These are phyloP conservation scores for Antheraea pernyi DNA, from an alignment of 1,140 invertebrate genomes.

Conservation along the genomic window DNA sequence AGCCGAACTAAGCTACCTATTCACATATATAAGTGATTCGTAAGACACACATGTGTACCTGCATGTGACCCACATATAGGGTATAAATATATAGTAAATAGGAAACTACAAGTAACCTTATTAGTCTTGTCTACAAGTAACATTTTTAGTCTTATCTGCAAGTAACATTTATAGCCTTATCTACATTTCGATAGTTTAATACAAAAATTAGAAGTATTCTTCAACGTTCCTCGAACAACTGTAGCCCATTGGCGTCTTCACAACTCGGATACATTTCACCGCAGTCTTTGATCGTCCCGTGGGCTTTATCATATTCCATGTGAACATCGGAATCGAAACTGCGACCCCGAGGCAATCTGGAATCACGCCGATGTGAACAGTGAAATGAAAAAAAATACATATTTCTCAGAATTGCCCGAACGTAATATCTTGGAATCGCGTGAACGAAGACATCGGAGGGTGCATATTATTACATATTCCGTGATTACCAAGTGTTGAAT, in stretches of 20 bases:
- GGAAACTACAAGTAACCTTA: too few species aligned
- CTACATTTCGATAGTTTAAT: too few species aligned
- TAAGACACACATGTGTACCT: too few species aligned
- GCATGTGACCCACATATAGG: too few species aligned
- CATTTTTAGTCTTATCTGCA: too few species aligned
- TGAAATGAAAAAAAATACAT: not conserved
- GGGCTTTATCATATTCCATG: slow-evolving; percentile 25
- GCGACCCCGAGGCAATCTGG: slow-evolving; percentile 25
- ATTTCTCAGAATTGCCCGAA: not conserved
- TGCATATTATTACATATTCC: not conserved
- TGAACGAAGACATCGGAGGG: not conserved
- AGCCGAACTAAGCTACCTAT: too few species aligned
- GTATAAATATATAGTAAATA: too few species aligned
- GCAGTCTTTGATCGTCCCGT: slow-evolving; percentile 19
- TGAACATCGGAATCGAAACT: slow-evolving; percentile 16
- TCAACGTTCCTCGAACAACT: slow-evolving; percentile 6
- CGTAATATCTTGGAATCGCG: too few species aligned
- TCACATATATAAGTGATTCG: too few species aligned
- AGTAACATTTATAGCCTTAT: too few species aligned
- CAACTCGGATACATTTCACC: slow-evolving; percentile 19
- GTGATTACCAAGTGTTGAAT: not conserved
- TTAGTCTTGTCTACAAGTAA: too few species aligned
- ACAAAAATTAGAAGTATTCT: not conserved
- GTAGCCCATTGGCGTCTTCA: not conserved
- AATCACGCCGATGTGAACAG: slow-evolving; percentile 16